phyloP scores from a whole-genome alignment of 2,113 vertebrate genomes.

The Genyomyrus donnyi region DNA sequence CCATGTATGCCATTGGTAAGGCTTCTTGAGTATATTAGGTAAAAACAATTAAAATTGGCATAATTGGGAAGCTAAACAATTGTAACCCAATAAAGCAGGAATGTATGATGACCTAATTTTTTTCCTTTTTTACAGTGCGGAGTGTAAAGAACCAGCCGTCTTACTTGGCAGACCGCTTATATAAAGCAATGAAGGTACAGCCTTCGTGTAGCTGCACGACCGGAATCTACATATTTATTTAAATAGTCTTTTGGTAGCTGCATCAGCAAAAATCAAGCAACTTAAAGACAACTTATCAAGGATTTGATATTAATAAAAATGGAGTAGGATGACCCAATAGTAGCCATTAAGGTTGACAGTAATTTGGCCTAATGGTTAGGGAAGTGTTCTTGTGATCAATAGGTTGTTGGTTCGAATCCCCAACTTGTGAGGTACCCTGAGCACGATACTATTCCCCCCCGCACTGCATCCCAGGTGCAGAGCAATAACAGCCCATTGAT shows the following conservation, averaged over 20 bases:
- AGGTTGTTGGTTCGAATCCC: no score
- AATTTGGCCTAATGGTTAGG: background rate
- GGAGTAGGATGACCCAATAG: background rate
- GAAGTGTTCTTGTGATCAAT: no score
- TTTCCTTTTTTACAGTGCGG: slow-evolving; percentile 63
- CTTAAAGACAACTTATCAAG: background rate
- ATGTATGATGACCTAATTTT: background rate
- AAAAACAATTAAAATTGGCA: background rate
- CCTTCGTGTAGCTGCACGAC: background rate
- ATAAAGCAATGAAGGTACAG: slow-evolving; percentile 96
- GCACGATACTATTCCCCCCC: no score
- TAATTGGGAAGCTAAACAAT: background rate
- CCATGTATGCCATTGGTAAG: slow-evolving; percentile 83
- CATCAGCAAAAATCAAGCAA: background rate
- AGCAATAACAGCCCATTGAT: no score
- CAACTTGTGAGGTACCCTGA: no score
- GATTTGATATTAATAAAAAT: background rate
- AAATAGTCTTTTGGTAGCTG: background rate
- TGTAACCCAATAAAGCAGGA: no score
- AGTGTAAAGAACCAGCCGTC: slow-evolving; percentile 90
- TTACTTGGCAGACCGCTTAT: slow-evolving; percentile 90
- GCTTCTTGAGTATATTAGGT: background rate
- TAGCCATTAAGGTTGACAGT: background rate
- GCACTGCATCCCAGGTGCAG: no score
- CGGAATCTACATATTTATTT: background rate